Conservation (phyloP, 37 sponge, comb jelly and placozoan species). For the Beroe ovata region DNA sequence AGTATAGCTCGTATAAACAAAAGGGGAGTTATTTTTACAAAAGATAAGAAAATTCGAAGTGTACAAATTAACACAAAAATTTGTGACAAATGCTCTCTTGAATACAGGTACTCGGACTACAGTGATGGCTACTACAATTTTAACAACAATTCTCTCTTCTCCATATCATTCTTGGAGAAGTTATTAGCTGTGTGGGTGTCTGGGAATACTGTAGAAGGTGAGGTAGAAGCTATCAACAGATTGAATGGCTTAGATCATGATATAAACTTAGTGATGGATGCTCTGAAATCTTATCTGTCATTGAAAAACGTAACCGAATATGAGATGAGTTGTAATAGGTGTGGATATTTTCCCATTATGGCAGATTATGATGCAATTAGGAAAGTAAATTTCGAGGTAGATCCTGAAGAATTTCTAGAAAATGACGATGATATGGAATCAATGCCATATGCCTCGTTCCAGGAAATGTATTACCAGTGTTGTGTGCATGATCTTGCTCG, state of each 20-base stretch:
- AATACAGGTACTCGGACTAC: slow-evolving; percentile 14
- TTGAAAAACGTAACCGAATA: background rate
- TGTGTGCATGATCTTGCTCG: background rate
- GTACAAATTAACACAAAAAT: background rate
- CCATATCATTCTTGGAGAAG: background rate
- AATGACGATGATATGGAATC: background rate
- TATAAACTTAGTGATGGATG: background rate
- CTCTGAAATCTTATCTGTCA: slow-evolving; percentile 6
- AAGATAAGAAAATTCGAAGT: background rate
- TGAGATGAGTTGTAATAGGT: slow-evolving; percentile 8
- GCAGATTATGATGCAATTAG: slow-evolving; percentile 5
- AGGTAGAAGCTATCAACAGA: background rate
- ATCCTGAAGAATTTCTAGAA: slow-evolving; percentile 4
- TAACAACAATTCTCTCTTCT: background rate
- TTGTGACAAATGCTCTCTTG: background rate
- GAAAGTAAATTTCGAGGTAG: background rate
- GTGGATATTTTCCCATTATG: background rate
- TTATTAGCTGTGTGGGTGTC: background rate
- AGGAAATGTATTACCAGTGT: background rate
- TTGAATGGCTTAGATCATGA: background rate
- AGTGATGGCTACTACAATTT: slow-evolving; percentile 1
- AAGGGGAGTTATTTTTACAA: background rate
- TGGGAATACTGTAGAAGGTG: background rate
- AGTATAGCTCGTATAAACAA: background rate
- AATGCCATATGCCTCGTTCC: background rate